Evolutionary conservation across 2,888 invertebrate genomes (phyloP), one percentile per base, ranked within the genome.

Genomic region (Macrophya annulata): DNA sequence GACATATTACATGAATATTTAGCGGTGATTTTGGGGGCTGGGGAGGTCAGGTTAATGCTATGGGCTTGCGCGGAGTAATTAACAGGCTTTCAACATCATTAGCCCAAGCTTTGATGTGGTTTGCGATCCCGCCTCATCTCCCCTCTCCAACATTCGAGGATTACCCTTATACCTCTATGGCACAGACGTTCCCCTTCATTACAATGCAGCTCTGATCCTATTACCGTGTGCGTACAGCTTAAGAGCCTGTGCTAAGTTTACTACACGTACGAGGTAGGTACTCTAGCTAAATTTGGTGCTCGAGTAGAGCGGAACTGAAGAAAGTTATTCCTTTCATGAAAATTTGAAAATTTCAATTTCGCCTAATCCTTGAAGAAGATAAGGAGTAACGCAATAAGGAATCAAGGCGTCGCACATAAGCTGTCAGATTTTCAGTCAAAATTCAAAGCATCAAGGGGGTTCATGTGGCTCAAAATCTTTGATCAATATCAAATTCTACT

Each of bases 401-500:
- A 55, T 55, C 55, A 55, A 55, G n/a, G 6, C 1, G n/a, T 55
- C 55, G 55, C 55, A n/a, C 55, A 62, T 21, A 62, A 62, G 62
- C 62, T 62, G 21, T 4, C 9, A 25, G 21, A 62, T 25, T 12
- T 62, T 62, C 25, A 62, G 1, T 12, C 12, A 1, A n/a, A n/a
- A 55, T 8, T 55, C 25, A 37, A 15, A 37, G 31, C 15, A 37
- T 31, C 3, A 37, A 6, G 17, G 37, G 31, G 37, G 31, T 62
- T 10, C 25, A 6, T 68, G 37, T 6, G 31, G 25, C 10, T 25
- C 17, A 6, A 31, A 77, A 51, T 51, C 51, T 37, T 77, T 10
- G 25, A 12, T 43, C 21, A n/a, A 15, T 81, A 43, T 40, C 21
- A 43, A 59, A 81, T 17, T 12, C n/a, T 91, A 96, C 98, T 97